Evolutionary conservation across 2,113 vertebrate genomes (phyloP), one percentile per base, ranked within the genome.

Genomic region (Brachypteracias leptosomus): DNA sequence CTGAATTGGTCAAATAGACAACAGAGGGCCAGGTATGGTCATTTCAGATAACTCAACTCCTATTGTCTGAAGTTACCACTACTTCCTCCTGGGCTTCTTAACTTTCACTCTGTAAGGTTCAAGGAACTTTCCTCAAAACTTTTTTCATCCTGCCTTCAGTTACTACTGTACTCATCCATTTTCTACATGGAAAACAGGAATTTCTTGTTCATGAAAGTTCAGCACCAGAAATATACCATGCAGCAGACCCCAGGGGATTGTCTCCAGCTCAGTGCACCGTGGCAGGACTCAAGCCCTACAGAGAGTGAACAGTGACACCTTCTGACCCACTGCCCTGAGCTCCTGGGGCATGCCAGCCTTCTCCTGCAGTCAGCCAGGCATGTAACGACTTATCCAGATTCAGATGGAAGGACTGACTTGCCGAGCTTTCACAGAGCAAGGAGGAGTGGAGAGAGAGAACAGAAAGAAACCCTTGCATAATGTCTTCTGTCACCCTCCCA

Each of bases 241-340:
- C 3, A 83, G 51, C 55, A 47, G 66, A 40, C 35, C 19, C 38
- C 26, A 22, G 3, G 22, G 20, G 22, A 57, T 6, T 8, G 24
- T 65, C 44, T 83, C 58, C 82, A 74, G 42, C 31, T 21, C 42
- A 14, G 9, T 70, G 44, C 38, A 79, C 44, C 44, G 29, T 44
- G 49, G 38, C 38, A 70, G 51, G 49, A 74, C 72, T 61, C 0
- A 1, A 77, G 72, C 59, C 47, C 86, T 84, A 40, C 38, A 31
- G 65, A 86, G 52, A 44, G 84, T 2, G 29, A 87, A 72, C 73
- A 92, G 89, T 92, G 94, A 76, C 95, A 89, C 57, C 89, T 90
- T 61, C 95, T 72, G 85, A 95, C 83, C 46, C 47, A 6, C 19
- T 20, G 55, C 67, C 76, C 68, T 15, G 33, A 55, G 61, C 47